Percentiles rank a stretch among this genome's conserved stretches.
Evolutionary conservation across 2,113 vertebrate genomes (phyloP).

Genomic region (Antechinus flavipes): DNA sequence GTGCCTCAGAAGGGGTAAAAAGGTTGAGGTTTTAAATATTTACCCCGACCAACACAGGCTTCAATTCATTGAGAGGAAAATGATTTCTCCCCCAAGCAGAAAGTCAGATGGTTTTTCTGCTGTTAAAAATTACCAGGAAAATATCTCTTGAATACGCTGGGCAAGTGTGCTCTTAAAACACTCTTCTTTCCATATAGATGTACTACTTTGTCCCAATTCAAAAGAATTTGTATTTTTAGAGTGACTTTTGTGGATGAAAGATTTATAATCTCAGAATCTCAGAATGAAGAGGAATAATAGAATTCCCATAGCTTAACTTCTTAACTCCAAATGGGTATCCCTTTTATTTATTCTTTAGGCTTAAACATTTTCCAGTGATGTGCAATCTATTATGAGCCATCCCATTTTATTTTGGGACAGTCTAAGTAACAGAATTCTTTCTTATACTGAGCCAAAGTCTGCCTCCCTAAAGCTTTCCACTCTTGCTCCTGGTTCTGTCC

Average conservation of each 20-base stretch:
- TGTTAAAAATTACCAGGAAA: conserved; percentile 11
- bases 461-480: neutral
- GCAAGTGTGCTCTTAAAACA: conserved; percentile 53
- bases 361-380: neutral
- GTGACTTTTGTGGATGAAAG: neutral
- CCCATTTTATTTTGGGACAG: neutral
- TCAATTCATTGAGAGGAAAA: conserved; percentile 31
- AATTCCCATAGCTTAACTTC: neutral
- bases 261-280: neutral
- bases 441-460: neutral
- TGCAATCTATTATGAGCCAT: neutral
- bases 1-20: conserved; percentile 28
- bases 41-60: conserved; percentile 9
- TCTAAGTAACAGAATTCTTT: neutral
- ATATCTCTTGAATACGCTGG: neutral
- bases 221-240: neutral
- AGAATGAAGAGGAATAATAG: neutral
- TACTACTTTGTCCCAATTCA: neutral
- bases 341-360: neutral
- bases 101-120: neutral
- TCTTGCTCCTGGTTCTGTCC: neutral
- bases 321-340: neutral
- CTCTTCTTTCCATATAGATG: conserved; percentile 23
- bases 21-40: conserved; percentile 50
- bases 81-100: neutral